Conservation (phyloP, 2,888 invertebrate species). For the Odontocerum albicorne region DNA sequence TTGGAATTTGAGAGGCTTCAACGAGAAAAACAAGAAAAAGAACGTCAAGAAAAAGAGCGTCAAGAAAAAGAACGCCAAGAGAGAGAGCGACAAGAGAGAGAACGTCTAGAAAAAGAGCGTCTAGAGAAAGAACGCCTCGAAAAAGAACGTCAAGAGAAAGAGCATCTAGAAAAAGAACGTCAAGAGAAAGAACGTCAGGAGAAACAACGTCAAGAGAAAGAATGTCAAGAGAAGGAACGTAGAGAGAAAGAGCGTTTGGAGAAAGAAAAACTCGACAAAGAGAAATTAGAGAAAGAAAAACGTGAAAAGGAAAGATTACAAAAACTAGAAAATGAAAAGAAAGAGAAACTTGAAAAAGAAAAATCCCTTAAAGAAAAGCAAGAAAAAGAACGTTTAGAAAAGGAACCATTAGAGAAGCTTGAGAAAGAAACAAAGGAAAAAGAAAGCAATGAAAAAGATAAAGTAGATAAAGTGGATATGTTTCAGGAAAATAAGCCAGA, state of each 20-base stretch:
- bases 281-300: conserved; percentile 39
- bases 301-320: conserved; percentile 46
- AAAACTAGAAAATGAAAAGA: conserved; percentile 46
- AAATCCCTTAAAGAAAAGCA: conserved; percentile 42
- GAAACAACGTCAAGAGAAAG: conserved; percentile 45
- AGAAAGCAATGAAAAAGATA: conserved; percentile 47
- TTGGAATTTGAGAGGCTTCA: conserved; percentile 40
- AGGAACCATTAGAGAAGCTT: conserved; percentile 45
- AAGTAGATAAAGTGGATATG: conserved; percentile 38
- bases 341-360: conserved; percentile 40
- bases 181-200: conserved; percentile 45
- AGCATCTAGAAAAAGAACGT: conserved; percentile 46
- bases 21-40: conserved; percentile 45
- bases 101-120: conserved; percentile 40
- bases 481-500: conserved; percentile 37
- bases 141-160: conserved; percentile 45
- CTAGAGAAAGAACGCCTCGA: conserved; percentile 46
- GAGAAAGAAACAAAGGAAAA: conserved; percentile 48
- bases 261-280: conserved; percentile 48
- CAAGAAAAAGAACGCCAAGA: conserved; percentile 46
- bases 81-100: conserved; percentile 45
- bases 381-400: conserved; percentile 49
- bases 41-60: conserved; percentile 45
- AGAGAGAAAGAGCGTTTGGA: conserved; percentile 47
- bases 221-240: conserved; percentile 46